Evolutionary conservation across 2,888 invertebrate genomes (phyloP).

Genomic region (Epirrhoe tristata): DNA sequence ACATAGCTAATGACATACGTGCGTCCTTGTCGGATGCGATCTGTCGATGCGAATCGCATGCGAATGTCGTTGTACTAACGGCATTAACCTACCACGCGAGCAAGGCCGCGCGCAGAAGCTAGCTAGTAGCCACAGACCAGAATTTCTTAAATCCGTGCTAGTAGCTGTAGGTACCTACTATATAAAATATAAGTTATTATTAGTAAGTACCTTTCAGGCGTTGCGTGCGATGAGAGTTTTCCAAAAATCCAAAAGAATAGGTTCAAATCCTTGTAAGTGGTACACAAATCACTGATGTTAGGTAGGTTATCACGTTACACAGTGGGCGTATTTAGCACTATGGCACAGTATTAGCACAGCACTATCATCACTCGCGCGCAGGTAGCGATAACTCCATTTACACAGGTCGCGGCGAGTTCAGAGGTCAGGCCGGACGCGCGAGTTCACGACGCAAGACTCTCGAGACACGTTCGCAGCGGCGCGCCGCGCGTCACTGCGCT

Average conservation of each 20-base stretch:
- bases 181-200: no score
- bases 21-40: no score
- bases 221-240: not conserved
- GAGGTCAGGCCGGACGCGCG: slow-evolving; percentile 1
- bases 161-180: no score
- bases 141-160: no score
- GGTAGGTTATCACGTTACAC: not conserved
- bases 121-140: no score
- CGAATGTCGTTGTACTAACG: no score
- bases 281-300: slow-evolving; percentile 4
- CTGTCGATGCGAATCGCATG: no score
- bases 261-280: slow-evolving; percentile 2
- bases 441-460: not conserved
- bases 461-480: slow-evolving; percentile 4
- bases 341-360: slow-evolving; percentile 3
- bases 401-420: slow-evolving; percentile 6
- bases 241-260: slow-evolving; percentile 13
- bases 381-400: not conserved
- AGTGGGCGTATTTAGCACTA: not conserved
- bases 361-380: slow-evolving; percentile 5
- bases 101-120: no score
- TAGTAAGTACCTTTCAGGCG: slow-evolving; percentile 8
- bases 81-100: no score
- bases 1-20: no score
- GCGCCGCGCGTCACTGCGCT: slow-evolving; percentile 21